Base-by-base conservation (phyloP, 2,113 vertebrate species). In the Caranx ignobilis region DNA sequence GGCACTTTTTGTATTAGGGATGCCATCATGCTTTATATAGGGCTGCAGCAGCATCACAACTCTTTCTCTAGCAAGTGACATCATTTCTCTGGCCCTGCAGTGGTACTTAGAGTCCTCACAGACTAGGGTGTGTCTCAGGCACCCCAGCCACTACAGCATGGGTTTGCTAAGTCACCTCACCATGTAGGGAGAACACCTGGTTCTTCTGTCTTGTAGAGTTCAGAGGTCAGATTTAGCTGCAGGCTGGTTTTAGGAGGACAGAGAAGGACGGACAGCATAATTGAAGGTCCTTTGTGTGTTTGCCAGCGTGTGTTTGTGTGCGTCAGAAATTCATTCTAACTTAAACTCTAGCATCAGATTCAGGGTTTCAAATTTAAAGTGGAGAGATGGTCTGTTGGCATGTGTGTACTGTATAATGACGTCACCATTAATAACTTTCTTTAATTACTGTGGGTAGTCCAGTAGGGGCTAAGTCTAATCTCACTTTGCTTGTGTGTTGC, bases 401-500 rank as follows among this genome's bases (percentile, higher is more conserved):
- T 75, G 41, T 0, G 11, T 82, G 37, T 47, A 37, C 71, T 62
- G 41, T 73, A 56, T 73, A 61, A 48, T 73, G 83, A 80, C 16
- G 5, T 74, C 72, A 75, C 32, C 47, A 71, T 72, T 74, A 78
- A 19, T 70, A 77, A 81, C 50, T 75, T 84, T 87, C n/a, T 63
- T 89, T 87, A 88, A 91, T 88, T 88, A 82, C 75, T 77, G n/a
- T 26, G 56, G 72, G 61, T 69, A 71, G 76, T 82, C 74, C 55
- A 62, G 13, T 43, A 64, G 19, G 11, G 35, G 70, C 69, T 76
- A 43, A 83, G 52, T 61, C 31, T 85, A 86, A 92, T 84, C 81
- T 48, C 2, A 8, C 39, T 81, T 83, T 86, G 60, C 48, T 55
- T 64, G 62, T 60, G 11, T 75, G 63, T n/a, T 47, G 15, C 18